These are phyloP conservation scores for Nomada lathburiana DNA, from an alignment of 2,888 invertebrate species.

Conservation along the genomic window DNA sequence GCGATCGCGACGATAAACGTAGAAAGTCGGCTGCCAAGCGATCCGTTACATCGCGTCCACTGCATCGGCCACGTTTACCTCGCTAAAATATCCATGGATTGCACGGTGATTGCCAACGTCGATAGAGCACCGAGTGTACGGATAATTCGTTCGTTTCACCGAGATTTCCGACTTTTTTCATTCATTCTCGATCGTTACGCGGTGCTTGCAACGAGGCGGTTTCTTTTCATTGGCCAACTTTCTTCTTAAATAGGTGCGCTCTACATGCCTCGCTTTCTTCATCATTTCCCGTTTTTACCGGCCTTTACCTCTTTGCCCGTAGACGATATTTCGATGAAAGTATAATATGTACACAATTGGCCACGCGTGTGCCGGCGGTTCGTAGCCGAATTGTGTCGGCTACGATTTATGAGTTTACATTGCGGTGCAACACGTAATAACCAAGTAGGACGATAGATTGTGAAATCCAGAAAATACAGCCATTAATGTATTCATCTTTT, in stretches of 20 bases:
- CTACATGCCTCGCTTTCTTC: conserved; percentile 32
- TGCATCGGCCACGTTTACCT: conserved; percentile 3
- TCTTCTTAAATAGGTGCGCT: conserved; percentile 37
- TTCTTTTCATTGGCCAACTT: conserved; percentile 36
- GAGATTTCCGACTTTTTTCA: not conserved
- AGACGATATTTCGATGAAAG: not conserved
- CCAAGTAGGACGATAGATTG: not conserved
- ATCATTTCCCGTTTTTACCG: conserved; percentile 3
- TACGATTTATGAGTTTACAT: not conserved
- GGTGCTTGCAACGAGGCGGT: not conserved
- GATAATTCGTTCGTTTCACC: conserved; percentile 8
- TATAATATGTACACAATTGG: conserved; percentile 3
- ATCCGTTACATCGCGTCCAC: conserved; percentile 48
- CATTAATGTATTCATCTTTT: no score
- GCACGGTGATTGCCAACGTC: not conserved
- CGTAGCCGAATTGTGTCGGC: not conserved
- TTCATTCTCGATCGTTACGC: conserved; percentile 17
- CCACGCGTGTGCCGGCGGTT: not conserved
- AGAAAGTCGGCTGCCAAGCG: conserved; percentile 65
- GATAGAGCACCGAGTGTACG: not conserved
- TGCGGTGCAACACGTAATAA: not conserved
- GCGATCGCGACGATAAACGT: conserved; percentile 29
- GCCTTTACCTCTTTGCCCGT: no score
- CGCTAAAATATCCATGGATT: not conserved
- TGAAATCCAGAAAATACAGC: no score